These are phyloP conservation scores for Cacoxenus indagator DNA, from an alignment of 2,888 invertebrate species.

Conservation along the genomic window DNA sequence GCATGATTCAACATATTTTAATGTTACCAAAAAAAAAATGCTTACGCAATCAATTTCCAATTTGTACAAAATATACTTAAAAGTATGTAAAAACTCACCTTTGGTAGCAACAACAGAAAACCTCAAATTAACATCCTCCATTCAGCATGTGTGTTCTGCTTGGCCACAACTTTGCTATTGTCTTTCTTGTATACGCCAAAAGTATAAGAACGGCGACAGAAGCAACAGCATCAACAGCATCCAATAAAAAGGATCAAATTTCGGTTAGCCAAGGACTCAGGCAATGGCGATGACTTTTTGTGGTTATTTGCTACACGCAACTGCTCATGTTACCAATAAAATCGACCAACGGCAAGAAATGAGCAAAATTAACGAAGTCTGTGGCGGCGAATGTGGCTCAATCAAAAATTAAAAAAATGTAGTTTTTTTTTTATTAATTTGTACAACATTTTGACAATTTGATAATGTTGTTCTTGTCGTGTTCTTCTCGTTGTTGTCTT, in stretches of 20 bases:
- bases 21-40: too few relatives aligned
- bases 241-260: conserved; percentile 19
- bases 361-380: conserved; percentile 3
- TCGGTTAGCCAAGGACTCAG: conserved; percentile 1
- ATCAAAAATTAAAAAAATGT: conserved; percentile 29
- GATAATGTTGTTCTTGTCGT: conserved; percentile 15
- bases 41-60: too few relatives aligned
- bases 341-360: conserved; percentile 12
- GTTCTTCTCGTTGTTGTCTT: neutral
- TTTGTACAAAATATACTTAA: neutral
- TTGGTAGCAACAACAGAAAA: neutral
- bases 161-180: neutral
- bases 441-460: conserved; percentile 34
- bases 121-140: neutral
- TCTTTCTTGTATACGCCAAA: neutral
- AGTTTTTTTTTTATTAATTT: conserved; percentile 19
- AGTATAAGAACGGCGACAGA: neutral
- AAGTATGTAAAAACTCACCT: neutral
- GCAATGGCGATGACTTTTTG: neutral
- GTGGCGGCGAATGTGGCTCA: neutral
- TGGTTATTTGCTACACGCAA: conserved; percentile 8
- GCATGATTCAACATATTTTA: too few relatives aligned
- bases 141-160: neutral
- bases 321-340: neutral
- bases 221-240: neutral